A percentile compares a stretch with the other conserved stretches of the same genome.
phyloP scores from a whole-genome alignment of 2,888 invertebrate species.

The Agriopis aurantiaria region DNA sequence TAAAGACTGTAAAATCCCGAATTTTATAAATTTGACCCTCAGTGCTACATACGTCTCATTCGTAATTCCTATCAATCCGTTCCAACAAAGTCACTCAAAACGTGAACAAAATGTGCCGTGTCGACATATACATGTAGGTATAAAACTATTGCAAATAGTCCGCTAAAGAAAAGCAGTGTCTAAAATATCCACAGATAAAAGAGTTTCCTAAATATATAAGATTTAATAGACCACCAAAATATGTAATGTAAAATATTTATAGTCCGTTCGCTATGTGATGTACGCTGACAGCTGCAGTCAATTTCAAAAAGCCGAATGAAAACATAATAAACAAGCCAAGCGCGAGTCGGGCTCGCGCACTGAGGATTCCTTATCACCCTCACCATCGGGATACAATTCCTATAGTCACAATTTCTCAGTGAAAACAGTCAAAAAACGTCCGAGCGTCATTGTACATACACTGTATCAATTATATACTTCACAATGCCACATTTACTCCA shows the following conservation, averaged over 20 bases:
- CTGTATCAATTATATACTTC: no score
- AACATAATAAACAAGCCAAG: no score
- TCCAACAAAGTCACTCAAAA: slow-evolving; percentile 3
- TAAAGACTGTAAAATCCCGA: neutral
- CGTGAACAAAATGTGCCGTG: slow-evolving; percentile 76
- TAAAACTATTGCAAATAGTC: slow-evolving; percentile 42
- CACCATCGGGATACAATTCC: no score
- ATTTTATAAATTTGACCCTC: slow-evolving; percentile 2
- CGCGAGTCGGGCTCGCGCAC: no score
- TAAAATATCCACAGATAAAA: slow-evolving; percentile 32
- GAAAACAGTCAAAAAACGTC: no score
- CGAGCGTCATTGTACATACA: no score
- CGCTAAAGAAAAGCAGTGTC: slow-evolving; percentile 45
- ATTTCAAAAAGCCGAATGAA: no score
- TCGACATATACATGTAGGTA: slow-evolving; percentile 57
- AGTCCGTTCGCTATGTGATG: neutral
- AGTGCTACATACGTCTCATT: neutral
- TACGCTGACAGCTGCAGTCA: no score
- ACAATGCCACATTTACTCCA: no score
- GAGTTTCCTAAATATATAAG: slow-evolving; percentile 36
- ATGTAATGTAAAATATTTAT: slow-evolving; percentile 19
- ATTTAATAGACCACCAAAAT: slow-evolving; percentile 40
- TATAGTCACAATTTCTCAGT: no score
- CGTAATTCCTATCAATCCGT: neutral
- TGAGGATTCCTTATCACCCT: no score